A percentile compares a stretch with the other conserved stretches of the same genome.
These are phyloP conservation scores for Microhierax caerulescens DNA, from an alignment of 2,797 vertebrate genomes.

Conservation along the genomic window DNA sequence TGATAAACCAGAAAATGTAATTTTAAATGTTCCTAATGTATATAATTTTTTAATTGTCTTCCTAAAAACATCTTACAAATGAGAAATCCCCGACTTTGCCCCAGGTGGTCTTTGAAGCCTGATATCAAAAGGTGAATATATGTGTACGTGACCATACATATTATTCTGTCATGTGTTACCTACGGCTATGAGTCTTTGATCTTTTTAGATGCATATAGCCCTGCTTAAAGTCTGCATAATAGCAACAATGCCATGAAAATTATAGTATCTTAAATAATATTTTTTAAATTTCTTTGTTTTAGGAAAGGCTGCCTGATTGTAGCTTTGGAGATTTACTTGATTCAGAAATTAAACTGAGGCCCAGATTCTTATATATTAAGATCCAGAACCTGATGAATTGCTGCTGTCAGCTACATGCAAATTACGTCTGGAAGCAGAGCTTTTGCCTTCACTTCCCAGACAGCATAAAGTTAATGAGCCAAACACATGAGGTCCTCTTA, in stretches of 20 bases:
- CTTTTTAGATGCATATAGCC: background rate
- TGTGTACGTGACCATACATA: background rate
- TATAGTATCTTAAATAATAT: background rate
- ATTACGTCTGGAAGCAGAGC: constrained; percentile 2
- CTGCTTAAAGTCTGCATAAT: background rate
- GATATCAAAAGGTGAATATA: background rate
- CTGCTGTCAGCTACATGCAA: constrained; percentile 32
- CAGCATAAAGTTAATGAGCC: constrained; percentile 51
- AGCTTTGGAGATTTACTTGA: background rate
- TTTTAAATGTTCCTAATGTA: background rate
- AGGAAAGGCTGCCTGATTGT: background rate
- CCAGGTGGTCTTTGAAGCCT: background rate
- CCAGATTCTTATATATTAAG: background rate
- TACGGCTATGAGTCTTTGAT: background rate
- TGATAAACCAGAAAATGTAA: background rate
- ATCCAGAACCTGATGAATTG: background rate
- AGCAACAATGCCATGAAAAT: background rate
- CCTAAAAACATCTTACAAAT: background rate
- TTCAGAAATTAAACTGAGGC: background rate
- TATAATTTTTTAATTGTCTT: background rate
- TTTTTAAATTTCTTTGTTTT: background rate
- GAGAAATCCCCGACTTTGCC: background rate
- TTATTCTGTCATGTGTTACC: background rate
- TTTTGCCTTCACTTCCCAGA: constrained; percentile 4
- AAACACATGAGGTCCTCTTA: background rate